A percentile compares a stretch with the other conserved stretches of the same genome.
Evolutionary conservation across 2,888 invertebrate species (phyloP).

Genomic region (Tetranychus piercei): DNA sequence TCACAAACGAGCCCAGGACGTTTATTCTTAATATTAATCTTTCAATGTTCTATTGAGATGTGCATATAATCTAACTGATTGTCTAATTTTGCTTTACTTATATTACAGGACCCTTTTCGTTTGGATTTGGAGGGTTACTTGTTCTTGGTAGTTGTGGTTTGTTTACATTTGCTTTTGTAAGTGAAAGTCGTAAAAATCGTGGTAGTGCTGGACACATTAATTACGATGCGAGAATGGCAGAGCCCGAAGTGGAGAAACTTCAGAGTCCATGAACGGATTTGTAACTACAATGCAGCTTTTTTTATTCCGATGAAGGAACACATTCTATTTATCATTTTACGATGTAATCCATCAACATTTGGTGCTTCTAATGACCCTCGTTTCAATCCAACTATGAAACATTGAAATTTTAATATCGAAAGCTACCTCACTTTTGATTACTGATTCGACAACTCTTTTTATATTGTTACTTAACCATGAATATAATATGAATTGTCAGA

Average conservation of each 20-base stretch:
- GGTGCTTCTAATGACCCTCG: too few relatives aligned
- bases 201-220: neutral
- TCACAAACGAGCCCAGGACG: too few relatives aligned
- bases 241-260: neutral
- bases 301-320: too few relatives aligned
- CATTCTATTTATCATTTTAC: too few relatives aligned
- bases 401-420: too few relatives aligned
- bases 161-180: constrained; percentile 22
- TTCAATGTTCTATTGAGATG: neutral
- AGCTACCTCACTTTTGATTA: too few relatives aligned
- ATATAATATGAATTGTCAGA: too few relatives aligned
- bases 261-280: neutral
- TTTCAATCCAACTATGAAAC: too few relatives aligned
- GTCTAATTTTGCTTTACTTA: neutral
- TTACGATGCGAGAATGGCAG: neutral
- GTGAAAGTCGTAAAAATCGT: neutral
- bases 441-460: too few relatives aligned
- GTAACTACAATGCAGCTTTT: too few relatives aligned
- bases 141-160: constrained; percentile 25
- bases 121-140: constrained; percentile 24
- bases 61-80: neutral
- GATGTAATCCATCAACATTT: too few relatives aligned
- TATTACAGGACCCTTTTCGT: constrained; percentile 22
- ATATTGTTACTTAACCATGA: too few relatives aligned
- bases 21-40: neutral